Percentiles rank a stretch among this genome's conserved stretches.
phyloP scores from a whole-genome alignment of 2,113 vertebrate species.

The Otus sunia region DNA sequence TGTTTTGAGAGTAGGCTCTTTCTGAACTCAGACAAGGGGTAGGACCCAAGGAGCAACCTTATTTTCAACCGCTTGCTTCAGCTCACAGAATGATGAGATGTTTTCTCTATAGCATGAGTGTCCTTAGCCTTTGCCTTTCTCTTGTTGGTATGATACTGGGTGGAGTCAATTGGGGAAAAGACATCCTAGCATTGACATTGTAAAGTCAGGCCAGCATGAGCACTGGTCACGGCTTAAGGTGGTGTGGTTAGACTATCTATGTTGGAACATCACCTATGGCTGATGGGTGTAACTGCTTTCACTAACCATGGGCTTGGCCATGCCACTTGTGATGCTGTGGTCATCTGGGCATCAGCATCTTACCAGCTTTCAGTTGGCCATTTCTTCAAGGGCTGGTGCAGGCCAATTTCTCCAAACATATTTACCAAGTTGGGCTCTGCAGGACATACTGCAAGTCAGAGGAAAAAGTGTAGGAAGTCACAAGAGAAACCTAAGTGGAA shows the following conservation, averaged over 20 bases:
- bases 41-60: background rate
- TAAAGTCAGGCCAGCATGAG: background rate
- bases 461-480: background rate
- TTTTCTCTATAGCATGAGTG: background rate
- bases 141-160: background rate
- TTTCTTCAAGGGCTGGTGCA: background rate
- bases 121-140: background rate
- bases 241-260: background rate
- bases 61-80: background rate
- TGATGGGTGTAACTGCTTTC: background rate
- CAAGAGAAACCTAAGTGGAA: background rate
- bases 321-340: background rate
- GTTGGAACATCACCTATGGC: background rate
- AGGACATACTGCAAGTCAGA: background rate
- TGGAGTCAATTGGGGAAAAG: background rate
- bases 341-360: background rate
- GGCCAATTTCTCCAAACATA: background rate
- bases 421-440: background rate
- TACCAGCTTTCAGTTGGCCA: background rate
- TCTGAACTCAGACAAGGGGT: background rate
- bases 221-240: background rate
- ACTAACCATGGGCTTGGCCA: background rate
- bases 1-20: background rate
- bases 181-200: background rate
- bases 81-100: background rate